Evolutionary conservation across 2,888 invertebrate genomes (phyloP).

Genomic region (Trichogramma dendrolimi): DNA sequence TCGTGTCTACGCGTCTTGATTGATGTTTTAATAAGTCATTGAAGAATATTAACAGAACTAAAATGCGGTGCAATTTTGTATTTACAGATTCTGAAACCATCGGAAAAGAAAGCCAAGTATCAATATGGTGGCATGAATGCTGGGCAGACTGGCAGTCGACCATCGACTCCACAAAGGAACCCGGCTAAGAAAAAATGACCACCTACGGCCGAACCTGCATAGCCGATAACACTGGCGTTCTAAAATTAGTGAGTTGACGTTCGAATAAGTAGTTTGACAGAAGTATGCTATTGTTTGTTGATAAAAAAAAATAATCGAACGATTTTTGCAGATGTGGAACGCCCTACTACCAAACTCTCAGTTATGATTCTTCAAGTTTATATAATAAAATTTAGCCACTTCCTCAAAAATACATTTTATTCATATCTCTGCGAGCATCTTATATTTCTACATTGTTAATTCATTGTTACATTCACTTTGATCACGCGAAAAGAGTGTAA

Average conservation of each 20-base stretch:
- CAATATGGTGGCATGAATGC: conserved; percentile 89
- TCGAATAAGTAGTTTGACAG: neutral
- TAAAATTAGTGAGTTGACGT: conserved; percentile 32
- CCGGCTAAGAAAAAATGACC: conserved; percentile 63
- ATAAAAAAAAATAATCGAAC: conserved; percentile 4
- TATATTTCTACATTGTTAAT: too few relatives aligned
- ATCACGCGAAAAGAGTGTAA: too few relatives aligned
- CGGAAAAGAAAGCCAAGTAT: conserved; percentile 99
- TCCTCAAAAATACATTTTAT: conserved; percentile 32
- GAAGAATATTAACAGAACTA: too few relatives aligned
- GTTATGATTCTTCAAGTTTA: conserved; percentile 29
- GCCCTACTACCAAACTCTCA: conserved; percentile 34
- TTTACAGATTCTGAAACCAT: conserved; percentile 91
- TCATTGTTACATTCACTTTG: too few relatives aligned
- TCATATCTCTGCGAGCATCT: conserved; percentile 3
- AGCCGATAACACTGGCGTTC: conserved; percentile 47
- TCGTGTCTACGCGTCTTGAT: too few relatives aligned
- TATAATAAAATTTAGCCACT: conserved; percentile 32
- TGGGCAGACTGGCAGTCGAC: conserved; percentile 60
- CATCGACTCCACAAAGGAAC: conserved; percentile 80
- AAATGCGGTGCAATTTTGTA: conserved; percentile 1
- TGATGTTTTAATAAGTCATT: too few relatives aligned
- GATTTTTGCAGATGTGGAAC: conserved; percentile 35
- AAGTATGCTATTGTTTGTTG: neutral
- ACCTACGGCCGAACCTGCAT: conserved; percentile 45